Evolutionary conservation across 1,140 invertebrate species (phyloP).

Genomic region (Lutraria rhynchaena): DNA sequence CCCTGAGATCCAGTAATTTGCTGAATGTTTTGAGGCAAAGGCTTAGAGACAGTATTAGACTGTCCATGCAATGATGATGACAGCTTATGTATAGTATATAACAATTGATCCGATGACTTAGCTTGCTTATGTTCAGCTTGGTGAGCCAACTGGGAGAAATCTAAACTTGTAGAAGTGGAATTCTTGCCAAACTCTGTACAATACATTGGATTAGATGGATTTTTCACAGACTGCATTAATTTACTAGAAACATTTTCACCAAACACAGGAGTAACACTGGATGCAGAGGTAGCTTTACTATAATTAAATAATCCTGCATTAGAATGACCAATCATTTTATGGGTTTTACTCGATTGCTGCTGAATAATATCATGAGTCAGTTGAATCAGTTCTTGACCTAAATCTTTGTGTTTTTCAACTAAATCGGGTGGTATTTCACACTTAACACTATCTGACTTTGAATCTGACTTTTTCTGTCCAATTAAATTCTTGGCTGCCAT

Average conservation of each 20-base stretch:
- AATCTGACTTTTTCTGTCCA: constrained; percentile 1
- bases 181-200: constrained; percentile 43
- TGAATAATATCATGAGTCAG: constrained; percentile 62
- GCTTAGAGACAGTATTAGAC: background rate
- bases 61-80: constrained; percentile 41
- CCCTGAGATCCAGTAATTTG: constrained; percentile 9
- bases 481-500: constrained; percentile 38
- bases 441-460: constrained; percentile 1
- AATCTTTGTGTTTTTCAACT: constrained; percentile 54
- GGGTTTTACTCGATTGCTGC: constrained; percentile 39
- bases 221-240: constrained; percentile 30
- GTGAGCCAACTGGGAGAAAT: constrained; percentile 48
- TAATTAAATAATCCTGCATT: constrained; percentile 9
- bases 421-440: constrained; percentile 19
- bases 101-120: constrained; percentile 15
- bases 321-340: constrained; percentile 6
- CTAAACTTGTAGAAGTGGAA: background rate
- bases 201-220: constrained; percentile 39
- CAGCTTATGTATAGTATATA: constrained; percentile 41
- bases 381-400: constrained; percentile 57
- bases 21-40: constrained; percentile 4
- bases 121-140: constrained; percentile 14
- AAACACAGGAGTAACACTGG: background rate
- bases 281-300: constrained; percentile 18
- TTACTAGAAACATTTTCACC: constrained; percentile 33